Base-by-base conservation (phyloP, 2,888 invertebrate species). In the Brachypalpus laphriformis region DNA sequence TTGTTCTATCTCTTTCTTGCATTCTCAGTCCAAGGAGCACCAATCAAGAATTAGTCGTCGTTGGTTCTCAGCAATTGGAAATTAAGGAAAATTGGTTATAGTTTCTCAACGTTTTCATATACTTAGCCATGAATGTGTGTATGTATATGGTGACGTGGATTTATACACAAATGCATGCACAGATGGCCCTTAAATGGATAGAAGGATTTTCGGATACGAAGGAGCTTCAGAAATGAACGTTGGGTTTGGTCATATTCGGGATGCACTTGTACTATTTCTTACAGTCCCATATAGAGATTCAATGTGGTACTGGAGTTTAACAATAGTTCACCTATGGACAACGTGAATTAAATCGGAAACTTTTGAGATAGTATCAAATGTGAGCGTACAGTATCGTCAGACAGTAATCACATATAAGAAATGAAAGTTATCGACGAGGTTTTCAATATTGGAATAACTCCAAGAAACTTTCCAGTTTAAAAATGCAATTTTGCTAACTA, bases 31-130 rank as follows among this genome's bases (percentile, higher is more conserved):
- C 65, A 71, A 59, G 75, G 76, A 85, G 85, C 85, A 85, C 85
- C 85, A 85, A 85, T 85, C 85, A 85, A 85, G 85, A 85, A 81
- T 85, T 85, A 85, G 74, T 85, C 70, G 59, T 65, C 40, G 70
- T 71, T 61, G 75, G 57, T 85, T 81, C 51, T 51, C 72, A 72
- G 76, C 66, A 86, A 77, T 75, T 86, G 71, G 82, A 82, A 86
- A 82, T 86, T 86, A 86, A 86, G 86, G 63, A 82, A 82, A 72
- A 72, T 86, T 72, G 82, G 49, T 82, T 66, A 54, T 54, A 68
- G 59, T 61, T 63, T 45, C 78, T 70, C 63, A 74, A 78, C 61
- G 59, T 47, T 71, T 66, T 61, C 28, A 42, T 49, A 61, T 5
- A 51, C n/a, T n/a, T 31, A 37, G 20, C n/a, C 20, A 47, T 37